Evolutionary conservation across 2,797 vertebrate genomes (phyloP), one percentile per base, ranked within the genome.

Genomic region (Thalassophryne amazonica): DNA sequence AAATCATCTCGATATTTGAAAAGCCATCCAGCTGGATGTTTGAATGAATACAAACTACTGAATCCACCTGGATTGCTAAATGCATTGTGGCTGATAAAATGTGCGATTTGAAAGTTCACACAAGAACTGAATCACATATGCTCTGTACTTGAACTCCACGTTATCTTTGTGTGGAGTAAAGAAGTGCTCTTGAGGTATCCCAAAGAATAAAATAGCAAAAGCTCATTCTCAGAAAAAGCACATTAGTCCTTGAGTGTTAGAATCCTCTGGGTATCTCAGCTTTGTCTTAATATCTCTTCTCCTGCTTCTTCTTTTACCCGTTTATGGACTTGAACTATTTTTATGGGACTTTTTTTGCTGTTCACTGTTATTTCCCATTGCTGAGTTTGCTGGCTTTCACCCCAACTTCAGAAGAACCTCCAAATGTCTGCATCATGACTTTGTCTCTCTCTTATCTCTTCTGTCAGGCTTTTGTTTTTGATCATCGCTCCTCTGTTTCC

Each of bases 391-490:
- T 66, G 23, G 33, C 40, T 54, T 50, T 64, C 71, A 41, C 59
- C 24, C 47, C 57, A 34, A 40, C 64, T 59, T 85, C 72, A 69
- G 48, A 84, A 49, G 51, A 46, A 23, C 53, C 70, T 76, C 62
- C 18, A 13, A 73, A 71, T 3, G 33, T 72, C 83, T 75, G 69
- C 73, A 72, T 84, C 85, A 83, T 63, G 75, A 74, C 75, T 83
- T 82, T 73, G 57, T 72, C 63, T 81, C 65, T 43, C 71, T 83
- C 69, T 83, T 71, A 81, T 79, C 83, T 81, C 56, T 50, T 67
- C 65, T 84, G 78, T 78, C 80, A 81, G 67, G 48, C 59, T 82
- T 83, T 85, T 77, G 62, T 83, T 87, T 85, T 83, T 86, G 76
- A 85, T 87, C 82, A 81, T 68, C 34, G 8, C 60, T 76, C 42